Percentiles rank a stretch among this genome's conserved stretches.
These are phyloP conservation scores for Lagria hirta DNA, from an alignment of 2,888 invertebrate genomes.

Conservation along the genomic window DNA sequence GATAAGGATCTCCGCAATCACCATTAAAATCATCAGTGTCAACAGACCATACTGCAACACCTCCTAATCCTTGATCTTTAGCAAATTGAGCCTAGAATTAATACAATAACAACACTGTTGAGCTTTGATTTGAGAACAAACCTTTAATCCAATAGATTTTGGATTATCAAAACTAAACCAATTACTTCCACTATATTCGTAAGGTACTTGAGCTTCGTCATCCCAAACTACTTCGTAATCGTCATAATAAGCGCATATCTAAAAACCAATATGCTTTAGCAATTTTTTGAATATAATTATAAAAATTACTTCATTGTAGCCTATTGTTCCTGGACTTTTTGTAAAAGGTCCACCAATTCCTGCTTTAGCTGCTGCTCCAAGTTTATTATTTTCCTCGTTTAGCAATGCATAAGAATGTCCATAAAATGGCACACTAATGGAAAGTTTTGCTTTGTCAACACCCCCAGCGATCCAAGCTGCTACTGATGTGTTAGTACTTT, in stretches of 20 bases:
- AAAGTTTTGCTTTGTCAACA: constrained; percentile 62
- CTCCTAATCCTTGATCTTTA: constrained; percentile 25
- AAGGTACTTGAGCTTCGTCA: constrained; percentile 31
- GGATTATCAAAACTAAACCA: constrained; percentile 34
- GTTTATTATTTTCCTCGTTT: constrained; percentile 48
- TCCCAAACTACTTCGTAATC: constrained; percentile 32
- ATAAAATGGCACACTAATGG: constrained; percentile 69
- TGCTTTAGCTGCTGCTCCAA: constrained; percentile 58
- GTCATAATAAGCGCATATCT: constrained; percentile 28
- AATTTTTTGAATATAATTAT: no score
- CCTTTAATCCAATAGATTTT: constrained; percentile 29
- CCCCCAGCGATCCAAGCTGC: constrained; percentile 32
- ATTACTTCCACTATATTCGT: constrained; percentile 26
- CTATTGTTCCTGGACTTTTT: constrained; percentile 20
- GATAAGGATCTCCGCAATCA: constrained; percentile 31
- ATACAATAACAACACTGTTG: background rate
- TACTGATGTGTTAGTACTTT: constrained; percentile 28
- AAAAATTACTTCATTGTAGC: constrained; percentile 16
- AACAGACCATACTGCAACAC: constrained; percentile 37
- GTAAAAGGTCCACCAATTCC: constrained; percentile 67
- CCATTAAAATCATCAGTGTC: constrained; percentile 34
- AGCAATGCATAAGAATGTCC: constrained; percentile 67
- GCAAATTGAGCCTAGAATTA: constrained; percentile 13
- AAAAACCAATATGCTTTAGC: background rate
- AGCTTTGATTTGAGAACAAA: no score